phyloP scores from a whole-genome alignment of 2,797 vertebrate genomes.

The Neostethus bicornis region DNA sequence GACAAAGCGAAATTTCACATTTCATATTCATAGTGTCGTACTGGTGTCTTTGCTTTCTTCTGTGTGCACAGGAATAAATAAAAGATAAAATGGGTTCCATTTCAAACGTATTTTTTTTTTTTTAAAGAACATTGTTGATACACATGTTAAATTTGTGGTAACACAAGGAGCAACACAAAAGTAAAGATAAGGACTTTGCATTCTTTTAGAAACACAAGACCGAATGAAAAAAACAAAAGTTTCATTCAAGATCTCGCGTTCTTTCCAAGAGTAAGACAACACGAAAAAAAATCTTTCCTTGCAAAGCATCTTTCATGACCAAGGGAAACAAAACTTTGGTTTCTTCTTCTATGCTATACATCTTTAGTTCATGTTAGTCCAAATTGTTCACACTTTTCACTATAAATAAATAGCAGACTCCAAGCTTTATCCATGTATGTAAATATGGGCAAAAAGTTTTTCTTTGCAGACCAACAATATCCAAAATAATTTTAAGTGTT shows the following conservation, averaged over 20 bases:
- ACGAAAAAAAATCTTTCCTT: constrained; percentile 5
- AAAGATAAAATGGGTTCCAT: too few species aligned
- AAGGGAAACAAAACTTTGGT: constrained; percentile 8
- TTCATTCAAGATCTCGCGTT: constrained; percentile 10
- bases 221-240: background rate
- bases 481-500: too few species aligned
- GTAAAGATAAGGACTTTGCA: background rate
- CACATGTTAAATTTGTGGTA: too few species aligned
- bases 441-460: too few species aligned
- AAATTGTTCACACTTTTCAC: too few species aligned
- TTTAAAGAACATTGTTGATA: too few species aligned
- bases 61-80: constrained; percentile 12
- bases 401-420: too few species aligned
- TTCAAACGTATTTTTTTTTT: too few species aligned
- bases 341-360: constrained; percentile 12
- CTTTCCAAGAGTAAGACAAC: constrained; percentile 23
- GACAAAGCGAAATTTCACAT: background rate
- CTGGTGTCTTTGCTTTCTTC: background rate
- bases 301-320: constrained; percentile 16
- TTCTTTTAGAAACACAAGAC: constrained; percentile 6
- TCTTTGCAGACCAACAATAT: too few species aligned
- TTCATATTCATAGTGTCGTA: background rate
- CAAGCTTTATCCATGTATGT: too few species aligned
- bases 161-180: too few species aligned
- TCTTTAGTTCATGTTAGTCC: constrained; percentile 21